Evolutionary conservation across 1,140 invertebrate genomes (phyloP).

Genomic region (Ips typographus): DNA sequence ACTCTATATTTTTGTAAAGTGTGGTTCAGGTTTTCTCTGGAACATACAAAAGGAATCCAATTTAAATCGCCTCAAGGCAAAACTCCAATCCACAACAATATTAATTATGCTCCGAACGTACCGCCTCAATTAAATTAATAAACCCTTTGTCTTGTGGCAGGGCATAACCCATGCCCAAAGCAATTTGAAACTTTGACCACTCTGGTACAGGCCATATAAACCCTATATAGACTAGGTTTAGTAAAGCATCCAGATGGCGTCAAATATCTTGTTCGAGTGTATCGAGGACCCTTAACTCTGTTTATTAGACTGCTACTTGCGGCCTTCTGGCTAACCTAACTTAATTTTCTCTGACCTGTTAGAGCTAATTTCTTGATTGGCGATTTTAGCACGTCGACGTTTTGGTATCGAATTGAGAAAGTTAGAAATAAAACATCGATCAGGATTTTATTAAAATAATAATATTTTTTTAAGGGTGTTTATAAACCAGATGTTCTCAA

Average conservation of each 20-base stretch:
- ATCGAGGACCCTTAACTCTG: neutral
- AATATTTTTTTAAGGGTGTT: no score
- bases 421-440: no score
- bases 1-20: no score
- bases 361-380: neutral
- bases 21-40: no score
- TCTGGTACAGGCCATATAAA: neutral
- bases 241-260: conserved; percentile 5
- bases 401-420: no score
- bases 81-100: neutral
- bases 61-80: no score
- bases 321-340: conserved; percentile 8
- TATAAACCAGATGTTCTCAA: no score
- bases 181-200: conserved; percentile 4
- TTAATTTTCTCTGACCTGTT: conserved; percentile 2
- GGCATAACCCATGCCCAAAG: neutral
- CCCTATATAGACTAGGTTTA: neutral
- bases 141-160: neutral
- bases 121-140: neutral
- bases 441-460: no score
- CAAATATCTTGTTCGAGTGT: conserved; percentile 3
- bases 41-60: no score
- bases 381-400: no score
- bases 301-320: conserved; percentile 8
- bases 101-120: neutral